A percentile compares a stretch with the other conserved stretches of the same genome.
Conservation (phyloP, 2,113 vertebrate genomes). For the Burhinus oedicnemus region DNA sequence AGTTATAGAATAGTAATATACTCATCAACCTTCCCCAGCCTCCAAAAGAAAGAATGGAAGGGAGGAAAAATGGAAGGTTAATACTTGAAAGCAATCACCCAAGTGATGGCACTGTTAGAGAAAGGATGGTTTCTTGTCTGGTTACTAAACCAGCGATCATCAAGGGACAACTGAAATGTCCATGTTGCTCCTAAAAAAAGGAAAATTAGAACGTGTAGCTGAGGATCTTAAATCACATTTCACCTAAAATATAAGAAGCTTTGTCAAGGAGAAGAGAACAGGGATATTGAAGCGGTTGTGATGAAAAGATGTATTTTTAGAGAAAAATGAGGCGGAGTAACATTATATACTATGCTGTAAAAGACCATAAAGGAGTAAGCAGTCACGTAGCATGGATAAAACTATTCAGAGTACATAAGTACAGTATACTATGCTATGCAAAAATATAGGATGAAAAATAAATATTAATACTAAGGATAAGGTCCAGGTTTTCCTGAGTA, state of each 20-base stretch:
- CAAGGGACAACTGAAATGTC: neutral
- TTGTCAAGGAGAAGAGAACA: neutral
- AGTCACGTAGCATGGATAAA: neutral
- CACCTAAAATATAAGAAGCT: neutral
- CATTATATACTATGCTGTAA: neutral
- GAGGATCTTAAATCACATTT: neutral
- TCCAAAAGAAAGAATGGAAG: neutral
- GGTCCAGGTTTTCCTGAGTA: neutral
- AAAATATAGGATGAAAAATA: conserved; percentile 11
- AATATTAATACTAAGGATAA: neutral
- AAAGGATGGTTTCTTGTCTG: neutral
- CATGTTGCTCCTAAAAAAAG: neutral
- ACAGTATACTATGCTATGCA: neutral
- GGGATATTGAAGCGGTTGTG: neutral
- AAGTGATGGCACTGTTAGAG: neutral
- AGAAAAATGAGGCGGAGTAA: neutral
- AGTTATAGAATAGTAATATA: neutral
- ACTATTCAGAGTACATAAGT: neutral
- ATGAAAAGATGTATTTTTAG: neutral
- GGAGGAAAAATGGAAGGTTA: neutral
- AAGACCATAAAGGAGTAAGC: neutral
- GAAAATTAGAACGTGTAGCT: neutral
- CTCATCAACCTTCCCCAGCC: neutral
- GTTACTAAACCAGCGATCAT: neutral
- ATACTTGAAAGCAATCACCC: neutral